phyloP scores from a whole-genome alignment of 2,113 vertebrate genomes.

The Callaeas wilsoni region DNA sequence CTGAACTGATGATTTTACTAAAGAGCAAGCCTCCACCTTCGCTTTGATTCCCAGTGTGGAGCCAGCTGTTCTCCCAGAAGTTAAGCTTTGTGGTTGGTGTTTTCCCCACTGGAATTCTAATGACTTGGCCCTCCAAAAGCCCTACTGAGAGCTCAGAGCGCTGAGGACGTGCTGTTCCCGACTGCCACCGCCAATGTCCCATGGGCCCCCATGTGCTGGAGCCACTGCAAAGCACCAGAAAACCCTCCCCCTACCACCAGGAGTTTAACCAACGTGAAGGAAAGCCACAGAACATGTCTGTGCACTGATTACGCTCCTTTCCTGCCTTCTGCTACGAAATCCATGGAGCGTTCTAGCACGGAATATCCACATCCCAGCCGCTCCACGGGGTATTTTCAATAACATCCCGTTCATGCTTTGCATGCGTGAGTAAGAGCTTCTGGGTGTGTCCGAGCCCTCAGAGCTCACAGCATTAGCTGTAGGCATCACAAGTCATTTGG shows the following conservation, averaged over 20 bases:
- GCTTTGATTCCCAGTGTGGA: background rate
- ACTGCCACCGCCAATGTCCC: background rate
- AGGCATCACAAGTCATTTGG: constrained; percentile 20
- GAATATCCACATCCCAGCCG: rapidly evolving
- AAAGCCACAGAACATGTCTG: background rate
- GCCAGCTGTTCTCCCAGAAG: background rate
- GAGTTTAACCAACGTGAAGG: rapidly evolving
- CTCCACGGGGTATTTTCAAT: background rate
- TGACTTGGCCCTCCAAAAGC: background rate
- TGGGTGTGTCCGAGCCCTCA: constrained; percentile 39
- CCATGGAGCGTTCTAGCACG: rapidly evolving
- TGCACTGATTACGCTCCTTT: background rate
- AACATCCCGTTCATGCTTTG: background rate
- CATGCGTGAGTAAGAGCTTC: constrained; percentile 22
- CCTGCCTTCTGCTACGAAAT: background rate
- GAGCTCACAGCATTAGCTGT: background rate
- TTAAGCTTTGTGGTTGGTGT: background rate
- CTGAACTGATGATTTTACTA: background rate
- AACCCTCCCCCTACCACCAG: background rate
- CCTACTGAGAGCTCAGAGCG: background rate
- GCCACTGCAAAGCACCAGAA: background rate
- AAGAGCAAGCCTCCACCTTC: background rate
- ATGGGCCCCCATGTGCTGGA: rapidly evolving
- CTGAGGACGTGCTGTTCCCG: background rate
- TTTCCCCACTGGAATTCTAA: background rate